These are phyloP conservation scores for Pogonocichla stellata DNA, from an alignment of 2,113 vertebrate genomes.

Conservation along the genomic window DNA sequence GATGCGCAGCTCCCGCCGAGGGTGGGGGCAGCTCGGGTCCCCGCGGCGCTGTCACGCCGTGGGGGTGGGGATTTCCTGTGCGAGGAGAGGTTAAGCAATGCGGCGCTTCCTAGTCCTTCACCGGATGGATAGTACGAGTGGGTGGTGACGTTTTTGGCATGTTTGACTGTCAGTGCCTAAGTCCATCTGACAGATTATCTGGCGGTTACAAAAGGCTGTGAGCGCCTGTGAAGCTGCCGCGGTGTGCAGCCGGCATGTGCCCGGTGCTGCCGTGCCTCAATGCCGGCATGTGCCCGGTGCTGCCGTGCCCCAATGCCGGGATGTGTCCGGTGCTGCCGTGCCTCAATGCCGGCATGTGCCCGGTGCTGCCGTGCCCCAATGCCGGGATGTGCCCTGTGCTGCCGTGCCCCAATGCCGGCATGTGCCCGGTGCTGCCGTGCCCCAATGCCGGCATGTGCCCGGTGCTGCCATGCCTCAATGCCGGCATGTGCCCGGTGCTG, in stretches of 20 bases:
- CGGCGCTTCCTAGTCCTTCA: conserved; percentile 5
- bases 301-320: background rate
- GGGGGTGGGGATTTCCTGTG: background rate
- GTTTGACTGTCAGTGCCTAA: conserved; percentile 14
- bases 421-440: too few relatives aligned
- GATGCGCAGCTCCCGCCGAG: background rate
- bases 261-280: background rate
- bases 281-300: background rate
- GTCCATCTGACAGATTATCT: background rate
- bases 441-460: background rate
- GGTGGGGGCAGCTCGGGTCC: background rate
- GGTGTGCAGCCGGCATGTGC: background rate
- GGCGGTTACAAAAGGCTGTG: background rate
- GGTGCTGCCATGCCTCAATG: too few relatives aligned
- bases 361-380: background rate
- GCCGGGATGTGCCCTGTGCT: background rate
- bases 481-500: too few relatives aligned
- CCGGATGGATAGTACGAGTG: conserved; percentile 7
- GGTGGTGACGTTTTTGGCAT: conserved; percentile 25
- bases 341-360: background rate
- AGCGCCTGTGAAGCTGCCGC: background rate
- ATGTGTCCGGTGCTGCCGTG: background rate
- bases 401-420: background rate
- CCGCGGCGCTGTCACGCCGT: background rate
- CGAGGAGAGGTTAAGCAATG: background rate